Percentiles rank a stretch among this genome's conserved stretches.
Evolutionary conservation across 2,113 vertebrate species (phyloP).

Genomic region (Cacatua alba): DNA sequence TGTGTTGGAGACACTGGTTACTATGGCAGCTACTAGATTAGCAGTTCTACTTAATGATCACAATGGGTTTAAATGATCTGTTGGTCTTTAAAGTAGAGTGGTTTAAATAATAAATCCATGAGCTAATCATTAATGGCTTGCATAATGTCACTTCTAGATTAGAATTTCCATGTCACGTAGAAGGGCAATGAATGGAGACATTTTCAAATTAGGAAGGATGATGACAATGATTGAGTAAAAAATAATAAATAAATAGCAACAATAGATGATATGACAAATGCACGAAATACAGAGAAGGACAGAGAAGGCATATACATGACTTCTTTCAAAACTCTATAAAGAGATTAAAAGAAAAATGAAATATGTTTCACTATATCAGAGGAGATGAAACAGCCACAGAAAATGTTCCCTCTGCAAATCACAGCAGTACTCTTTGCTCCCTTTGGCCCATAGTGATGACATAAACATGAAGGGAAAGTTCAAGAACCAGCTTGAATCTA

Average conservation of each 20-base stretch:
- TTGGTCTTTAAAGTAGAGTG: background rate
- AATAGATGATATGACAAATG: background rate
- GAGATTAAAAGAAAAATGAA: background rate
- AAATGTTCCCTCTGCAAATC: background rate
- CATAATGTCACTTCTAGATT: background rate
- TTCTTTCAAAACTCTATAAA: background rate
- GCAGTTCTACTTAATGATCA: background rate
- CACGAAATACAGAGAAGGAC: background rate
- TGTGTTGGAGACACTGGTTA: background rate
- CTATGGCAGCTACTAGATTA: background rate
- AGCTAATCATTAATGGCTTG: constrained; percentile 4
- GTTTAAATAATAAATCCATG: background rate
- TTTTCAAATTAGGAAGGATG: constrained; percentile 26
- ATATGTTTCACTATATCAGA: background rate
- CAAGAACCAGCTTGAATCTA: background rate
- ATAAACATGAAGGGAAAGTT: background rate
- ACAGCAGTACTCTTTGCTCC: background rate
- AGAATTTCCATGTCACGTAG: background rate
- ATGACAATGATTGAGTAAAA: background rate
- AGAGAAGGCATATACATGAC: background rate
- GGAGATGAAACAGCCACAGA: background rate
- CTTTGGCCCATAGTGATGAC: background rate
- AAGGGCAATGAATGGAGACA: background rate
- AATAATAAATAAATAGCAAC: background rate
- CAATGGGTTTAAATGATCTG: background rate